Conservation (phyloP, 2,797 vertebrate species). For the Anguilla megastoma region DNA sequence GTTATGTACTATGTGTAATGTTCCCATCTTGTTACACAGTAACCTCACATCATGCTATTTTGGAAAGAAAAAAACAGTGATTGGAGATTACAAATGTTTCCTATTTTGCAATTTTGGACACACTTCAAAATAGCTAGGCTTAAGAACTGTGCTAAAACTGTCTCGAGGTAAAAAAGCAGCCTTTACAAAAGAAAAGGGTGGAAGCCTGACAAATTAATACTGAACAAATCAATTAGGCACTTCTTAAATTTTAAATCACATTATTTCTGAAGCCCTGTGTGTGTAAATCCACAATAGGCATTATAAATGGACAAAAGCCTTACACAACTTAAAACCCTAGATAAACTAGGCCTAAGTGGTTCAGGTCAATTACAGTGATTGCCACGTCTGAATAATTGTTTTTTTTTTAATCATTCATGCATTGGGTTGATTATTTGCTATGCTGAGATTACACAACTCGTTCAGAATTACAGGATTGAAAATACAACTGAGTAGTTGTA, state of each 20-base stretch:
- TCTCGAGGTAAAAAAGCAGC: not conserved
- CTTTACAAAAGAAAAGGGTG: not conserved
- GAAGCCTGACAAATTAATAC: not conserved
- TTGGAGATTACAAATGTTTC: not conserved
- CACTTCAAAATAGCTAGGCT: not conserved
- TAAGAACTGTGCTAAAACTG: not conserved
- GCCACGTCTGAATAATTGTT: not conserved
- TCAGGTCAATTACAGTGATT: not conserved
- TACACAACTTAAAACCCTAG: not conserved
- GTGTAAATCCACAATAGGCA: not conserved
- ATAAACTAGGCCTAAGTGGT: not conserved
- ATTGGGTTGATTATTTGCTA: not conserved
- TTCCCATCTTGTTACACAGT: not conserved
- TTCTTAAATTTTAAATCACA: not conserved
- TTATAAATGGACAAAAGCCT: not conserved
- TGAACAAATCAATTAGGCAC: not conserved
- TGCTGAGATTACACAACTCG: not conserved
- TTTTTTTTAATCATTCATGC: conserved; percentile 1
- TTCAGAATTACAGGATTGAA: conserved; percentile 6
- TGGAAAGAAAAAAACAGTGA: not conserved
- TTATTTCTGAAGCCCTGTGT: not conserved
- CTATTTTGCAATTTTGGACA: not conserved
- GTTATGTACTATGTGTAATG: not conserved
- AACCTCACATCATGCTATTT: not conserved
- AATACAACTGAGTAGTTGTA: not conserved